Base-by-base conservation (phyloP, 2,113 vertebrate species). In the Callospermophilus lateralis region DNA sequence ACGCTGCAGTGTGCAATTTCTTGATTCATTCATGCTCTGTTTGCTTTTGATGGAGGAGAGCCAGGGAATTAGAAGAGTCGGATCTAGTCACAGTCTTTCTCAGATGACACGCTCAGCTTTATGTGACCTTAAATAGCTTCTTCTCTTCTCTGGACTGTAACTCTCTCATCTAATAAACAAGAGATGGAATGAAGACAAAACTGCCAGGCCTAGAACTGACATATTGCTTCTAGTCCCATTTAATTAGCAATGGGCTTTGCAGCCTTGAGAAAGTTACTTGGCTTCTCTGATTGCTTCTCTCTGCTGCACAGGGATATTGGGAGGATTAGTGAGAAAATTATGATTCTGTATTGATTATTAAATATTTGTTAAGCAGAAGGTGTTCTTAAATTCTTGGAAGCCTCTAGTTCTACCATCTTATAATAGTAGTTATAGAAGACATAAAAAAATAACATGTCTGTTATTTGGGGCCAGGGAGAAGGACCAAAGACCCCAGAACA, bases 111-210 rank as follows among this genome's bases (percentile, higher is more conserved):
- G 30, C 67, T 51, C 48, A 51, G 48, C 48, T 51, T 51, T 78
- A 3, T 65, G 37, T 88, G 83, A 94, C 73, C 94, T 97, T 83
- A 91, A 86, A 93, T 76, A 73, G 74, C 94, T 74, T 97, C 63
- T 94, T 87, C 13, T 12, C 45, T 73, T 94, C 84, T 93, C 67
- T 86, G 53, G 48, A 67, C 73, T 73, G 77, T 5, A 32, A 30
- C 26, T 67, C 9, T 93, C 63, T 92, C 32, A 70, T 58, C 55
- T 53, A 17, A 96, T 85, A 73, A 63, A 30, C 3, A 84, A 81
- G 77, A 74, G 53, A 70, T 3, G 3, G 48, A 91, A 32, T 68
- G 78, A 88, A 74, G 4, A 11, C 65, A 58, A 92, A 80, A 26
- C 86, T 28, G 32, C 26, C 0, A 58, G 80, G 22, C 22, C 11